phyloP scores from a whole-genome alignment of 2,797 vertebrate species.

The Malurus splendens region DNA sequence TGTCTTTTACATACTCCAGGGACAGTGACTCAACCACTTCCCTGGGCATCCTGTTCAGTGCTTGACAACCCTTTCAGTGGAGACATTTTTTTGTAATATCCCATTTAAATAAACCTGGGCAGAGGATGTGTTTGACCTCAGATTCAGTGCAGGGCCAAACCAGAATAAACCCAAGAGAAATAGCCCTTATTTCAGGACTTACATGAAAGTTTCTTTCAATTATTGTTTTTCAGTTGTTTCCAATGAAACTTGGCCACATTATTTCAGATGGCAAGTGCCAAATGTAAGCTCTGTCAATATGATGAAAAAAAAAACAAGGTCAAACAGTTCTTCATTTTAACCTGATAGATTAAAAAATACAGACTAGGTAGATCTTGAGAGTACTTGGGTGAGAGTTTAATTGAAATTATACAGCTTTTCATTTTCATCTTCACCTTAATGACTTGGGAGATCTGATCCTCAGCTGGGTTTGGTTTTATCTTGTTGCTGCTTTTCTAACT shows the following conservation, averaged over 20 bases:
- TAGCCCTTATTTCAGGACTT: background rate
- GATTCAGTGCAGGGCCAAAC: background rate
- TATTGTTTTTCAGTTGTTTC: background rate
- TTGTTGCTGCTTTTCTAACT: background rate
- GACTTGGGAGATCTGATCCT: background rate
- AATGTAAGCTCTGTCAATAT: background rate
- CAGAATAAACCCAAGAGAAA: background rate
- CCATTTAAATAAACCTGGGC: background rate
- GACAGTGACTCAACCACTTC: background rate
- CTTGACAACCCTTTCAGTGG: background rate
- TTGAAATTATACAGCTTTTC: background rate
- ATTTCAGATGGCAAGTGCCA: background rate
- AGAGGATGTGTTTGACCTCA: background rate
- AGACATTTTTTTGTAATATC: background rate
- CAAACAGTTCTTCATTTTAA: background rate
- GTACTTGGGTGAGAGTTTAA: background rate
- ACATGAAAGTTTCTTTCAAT: background rate
- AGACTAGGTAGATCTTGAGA: background rate
- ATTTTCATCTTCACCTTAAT: background rate
- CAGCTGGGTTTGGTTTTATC: background rate
- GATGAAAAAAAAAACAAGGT: background rate
- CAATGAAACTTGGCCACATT: background rate
- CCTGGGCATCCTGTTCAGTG: background rate
- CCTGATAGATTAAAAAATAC: background rate
- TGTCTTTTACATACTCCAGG: accelerated